phyloP scores from a whole-genome alignment of 2,888 invertebrate genomes.

The Scotopteryx bipunctaria region DNA sequence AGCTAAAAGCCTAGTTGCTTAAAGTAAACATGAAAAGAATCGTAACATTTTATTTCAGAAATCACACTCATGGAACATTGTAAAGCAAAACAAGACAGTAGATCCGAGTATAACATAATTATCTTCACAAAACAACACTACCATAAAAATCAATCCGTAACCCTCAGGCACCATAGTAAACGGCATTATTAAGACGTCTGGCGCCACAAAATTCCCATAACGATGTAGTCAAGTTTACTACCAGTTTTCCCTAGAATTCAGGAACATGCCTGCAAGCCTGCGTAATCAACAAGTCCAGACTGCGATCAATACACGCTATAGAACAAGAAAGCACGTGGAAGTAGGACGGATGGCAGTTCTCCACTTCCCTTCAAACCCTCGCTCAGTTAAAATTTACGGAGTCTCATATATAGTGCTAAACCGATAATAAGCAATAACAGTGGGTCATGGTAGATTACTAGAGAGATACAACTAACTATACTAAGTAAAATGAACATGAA shows the following conservation, averaged over 20 bases:
- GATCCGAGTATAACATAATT: no score
- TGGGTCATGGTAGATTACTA: conserved; percentile 16
- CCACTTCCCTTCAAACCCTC: conserved; percentile 42
- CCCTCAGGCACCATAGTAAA: background rate
- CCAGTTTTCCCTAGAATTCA: conserved; percentile 41
- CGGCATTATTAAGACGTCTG: conserved; percentile 23
- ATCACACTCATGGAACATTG: background rate
- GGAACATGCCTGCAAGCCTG: conserved; percentile 51
- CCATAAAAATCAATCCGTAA: conserved; percentile 6
- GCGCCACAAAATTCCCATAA: conserved; percentile 26
- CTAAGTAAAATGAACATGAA: background rate
- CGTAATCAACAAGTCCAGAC: conserved; percentile 81
- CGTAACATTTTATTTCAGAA: no score
- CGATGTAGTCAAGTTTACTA: conserved; percentile 26
- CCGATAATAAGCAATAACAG: conserved; percentile 22
- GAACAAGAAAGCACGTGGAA: conserved; percentile 60
- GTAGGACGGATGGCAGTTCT: conserved; percentile 50
- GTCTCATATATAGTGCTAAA: conserved; percentile 29
- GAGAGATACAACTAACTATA: background rate
- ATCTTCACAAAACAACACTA: no score
- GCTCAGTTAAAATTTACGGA: conserved; percentile 30
- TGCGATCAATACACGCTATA: conserved; percentile 75
- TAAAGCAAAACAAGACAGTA: background rate
- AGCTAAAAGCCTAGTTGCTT: no score
- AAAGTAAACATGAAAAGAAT: no score